Conservation (phyloP, 2,888 invertebrate species). For the Aphodius sticticus region DNA sequence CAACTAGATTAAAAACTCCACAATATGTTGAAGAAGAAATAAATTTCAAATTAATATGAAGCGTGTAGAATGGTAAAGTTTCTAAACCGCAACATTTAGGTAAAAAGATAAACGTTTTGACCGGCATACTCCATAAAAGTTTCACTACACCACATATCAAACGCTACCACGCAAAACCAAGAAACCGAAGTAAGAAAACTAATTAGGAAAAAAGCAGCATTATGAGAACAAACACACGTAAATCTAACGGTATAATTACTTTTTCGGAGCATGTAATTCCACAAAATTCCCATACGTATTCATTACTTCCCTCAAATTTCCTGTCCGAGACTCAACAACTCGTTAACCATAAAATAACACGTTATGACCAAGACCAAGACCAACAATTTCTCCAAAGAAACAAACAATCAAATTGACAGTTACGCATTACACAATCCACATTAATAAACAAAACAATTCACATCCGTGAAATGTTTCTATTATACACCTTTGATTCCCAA, state of each 20-base stretch:
- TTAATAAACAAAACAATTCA: slow-evolving; percentile 4
- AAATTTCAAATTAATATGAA: too few relatives aligned
- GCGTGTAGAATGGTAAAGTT: too few relatives aligned
- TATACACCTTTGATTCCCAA: not conserved
- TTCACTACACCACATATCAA: too few relatives aligned
- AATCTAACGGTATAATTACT: not conserved
- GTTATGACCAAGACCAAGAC: not conserved
- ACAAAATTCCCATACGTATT: not conserved
- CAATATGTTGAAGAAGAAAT: too few relatives aligned
- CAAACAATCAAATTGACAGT: not conserved
- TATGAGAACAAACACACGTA: slow-evolving; percentile 15
- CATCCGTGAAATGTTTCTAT: not conserved
- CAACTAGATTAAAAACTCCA: too few relatives aligned
- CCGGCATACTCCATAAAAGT: too few relatives aligned
- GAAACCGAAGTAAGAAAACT: slow-evolving; percentile 12
- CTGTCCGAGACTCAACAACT: not conserved
- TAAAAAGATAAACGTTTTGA: too few relatives aligned
- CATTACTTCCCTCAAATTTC: slow-evolving; percentile 15
- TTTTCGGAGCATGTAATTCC: not conserved
- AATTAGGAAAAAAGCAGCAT: slow-evolving; percentile 16
- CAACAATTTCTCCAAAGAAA: not conserved
- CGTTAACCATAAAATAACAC: not conserved
- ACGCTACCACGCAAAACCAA: not conserved
- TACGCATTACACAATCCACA: not conserved
- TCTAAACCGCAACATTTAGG: too few relatives aligned